Conservation (phyloP, 1,140 invertebrate species). For the Venustaconcha ellipsiformis region DNA sequence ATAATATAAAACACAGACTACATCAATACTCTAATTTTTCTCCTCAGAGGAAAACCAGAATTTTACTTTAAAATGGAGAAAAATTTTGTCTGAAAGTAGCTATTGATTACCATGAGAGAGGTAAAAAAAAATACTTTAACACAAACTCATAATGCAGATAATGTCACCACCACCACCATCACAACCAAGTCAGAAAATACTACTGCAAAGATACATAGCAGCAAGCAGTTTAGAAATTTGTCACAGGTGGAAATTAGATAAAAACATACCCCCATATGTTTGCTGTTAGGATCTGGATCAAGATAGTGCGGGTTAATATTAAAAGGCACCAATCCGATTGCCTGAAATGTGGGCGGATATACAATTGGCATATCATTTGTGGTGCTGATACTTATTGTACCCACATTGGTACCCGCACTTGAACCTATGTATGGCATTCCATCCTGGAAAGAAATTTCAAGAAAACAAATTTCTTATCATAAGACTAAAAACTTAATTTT, state of each 20-base stretch:
- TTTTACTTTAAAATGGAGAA: too few relatives aligned
- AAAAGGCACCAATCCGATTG: constrained; percentile 81
- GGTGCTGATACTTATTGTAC: constrained; percentile 81
- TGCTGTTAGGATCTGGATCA: constrained; percentile 75
- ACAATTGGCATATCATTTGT: constrained; percentile 91
- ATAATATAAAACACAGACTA: too few relatives aligned
- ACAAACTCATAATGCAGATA: too few relatives aligned
- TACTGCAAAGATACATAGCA: not conserved
- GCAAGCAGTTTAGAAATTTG: too few relatives aligned
- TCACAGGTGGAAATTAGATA: not conserved
- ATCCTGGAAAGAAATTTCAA: constrained; percentile 63
- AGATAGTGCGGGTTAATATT: constrained; percentile 90
- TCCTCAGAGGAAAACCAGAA: too few relatives aligned
- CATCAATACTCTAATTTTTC: too few relatives aligned
- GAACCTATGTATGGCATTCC: constrained; percentile 83
- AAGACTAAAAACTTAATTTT: too few relatives aligned
- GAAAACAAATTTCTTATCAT: too few relatives aligned
- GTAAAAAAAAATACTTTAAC: too few relatives aligned
- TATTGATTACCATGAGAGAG: too few relatives aligned
- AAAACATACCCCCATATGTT: constrained; percentile 75
- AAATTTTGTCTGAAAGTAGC: too few relatives aligned
- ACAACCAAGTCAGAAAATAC: not conserved
- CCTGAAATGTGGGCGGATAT: constrained; percentile 80
- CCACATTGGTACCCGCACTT: constrained; percentile 87
- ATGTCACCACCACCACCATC: too few relatives aligned